Conservation (phyloP, 2,797 vertebrate genomes). For the Syncerus caffer region DNA sequence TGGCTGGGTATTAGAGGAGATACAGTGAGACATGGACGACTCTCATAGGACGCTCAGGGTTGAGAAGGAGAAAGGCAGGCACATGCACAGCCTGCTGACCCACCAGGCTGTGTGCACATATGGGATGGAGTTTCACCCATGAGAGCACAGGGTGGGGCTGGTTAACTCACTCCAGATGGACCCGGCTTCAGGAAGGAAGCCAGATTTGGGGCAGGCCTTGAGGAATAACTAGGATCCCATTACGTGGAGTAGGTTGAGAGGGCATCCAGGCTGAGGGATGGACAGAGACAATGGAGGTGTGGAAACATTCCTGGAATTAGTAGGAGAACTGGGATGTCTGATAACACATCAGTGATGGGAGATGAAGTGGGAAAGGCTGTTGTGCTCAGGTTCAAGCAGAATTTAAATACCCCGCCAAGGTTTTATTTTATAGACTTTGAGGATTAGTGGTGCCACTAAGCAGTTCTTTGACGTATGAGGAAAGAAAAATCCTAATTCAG, state of each 20-base stretch:
- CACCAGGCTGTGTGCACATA: background rate
- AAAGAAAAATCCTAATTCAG: background rate
- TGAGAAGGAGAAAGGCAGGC: background rate
- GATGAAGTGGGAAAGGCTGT: background rate
- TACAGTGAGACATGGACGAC: accelerated
- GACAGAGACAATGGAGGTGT: background rate
- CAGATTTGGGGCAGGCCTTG: background rate
- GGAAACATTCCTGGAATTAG: background rate
- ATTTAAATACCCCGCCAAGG: background rate
- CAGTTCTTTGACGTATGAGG: background rate
- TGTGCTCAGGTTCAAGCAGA: background rate
- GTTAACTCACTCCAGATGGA: background rate
- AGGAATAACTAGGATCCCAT: background rate
- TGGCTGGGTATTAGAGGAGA: background rate
- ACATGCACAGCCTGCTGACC: accelerated
- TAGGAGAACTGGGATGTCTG: background rate
- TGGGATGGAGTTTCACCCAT: background rate
- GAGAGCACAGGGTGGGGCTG: accelerated
- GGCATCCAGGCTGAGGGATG: too few relatives aligned
- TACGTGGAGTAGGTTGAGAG: background rate
- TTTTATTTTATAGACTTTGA: background rate
- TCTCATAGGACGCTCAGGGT: background rate
- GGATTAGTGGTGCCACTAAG: background rate
- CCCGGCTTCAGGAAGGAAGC: background rate
- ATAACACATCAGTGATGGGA: background rate